Conservation (phyloP, 2,797 vertebrate genomes). For the Acipenser transmontanus region DNA sequence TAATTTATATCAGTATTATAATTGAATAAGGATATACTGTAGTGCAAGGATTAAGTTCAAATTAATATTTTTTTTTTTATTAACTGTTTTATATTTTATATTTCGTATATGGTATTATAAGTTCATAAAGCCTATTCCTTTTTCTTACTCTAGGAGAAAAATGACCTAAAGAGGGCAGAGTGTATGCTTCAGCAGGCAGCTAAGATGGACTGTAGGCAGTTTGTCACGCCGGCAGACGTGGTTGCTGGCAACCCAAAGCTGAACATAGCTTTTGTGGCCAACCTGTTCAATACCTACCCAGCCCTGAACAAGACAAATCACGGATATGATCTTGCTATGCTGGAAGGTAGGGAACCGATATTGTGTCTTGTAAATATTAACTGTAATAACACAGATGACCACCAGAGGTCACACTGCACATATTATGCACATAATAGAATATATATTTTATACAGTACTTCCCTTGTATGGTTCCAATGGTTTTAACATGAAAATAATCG, state of each 20-base stretch:
- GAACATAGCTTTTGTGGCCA: constrained; percentile 92
- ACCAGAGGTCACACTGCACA: constrained; percentile 7
- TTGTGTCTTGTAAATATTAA: neutral
- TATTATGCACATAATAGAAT: no score
- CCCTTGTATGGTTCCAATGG: no score
- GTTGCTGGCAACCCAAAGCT: constrained; percentile 90
- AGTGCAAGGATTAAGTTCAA: no score
- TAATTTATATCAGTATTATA: no score
- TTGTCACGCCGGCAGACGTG: constrained; percentile 85
- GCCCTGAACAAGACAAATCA: constrained; percentile 57
- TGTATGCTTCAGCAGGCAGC: constrained; percentile 88
- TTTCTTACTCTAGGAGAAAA: constrained; percentile 61
- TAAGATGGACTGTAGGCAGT: constrained; percentile 87
- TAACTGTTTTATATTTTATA: no score
- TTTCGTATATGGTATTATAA: no score
- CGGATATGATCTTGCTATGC: constrained; percentile 59
- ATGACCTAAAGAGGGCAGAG: constrained; percentile 75
- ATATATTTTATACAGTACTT: neutral
- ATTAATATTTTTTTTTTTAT: no score
- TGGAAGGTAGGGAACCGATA: constrained; percentile 70
- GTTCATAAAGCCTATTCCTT: neutral
- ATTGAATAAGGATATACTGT: no score
- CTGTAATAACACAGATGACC: neutral
- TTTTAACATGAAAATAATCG: no score
- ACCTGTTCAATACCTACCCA: constrained; percentile 88